Conservation (phyloP, 2,113 vertebrate species). For the Uria lomvia region DNA sequence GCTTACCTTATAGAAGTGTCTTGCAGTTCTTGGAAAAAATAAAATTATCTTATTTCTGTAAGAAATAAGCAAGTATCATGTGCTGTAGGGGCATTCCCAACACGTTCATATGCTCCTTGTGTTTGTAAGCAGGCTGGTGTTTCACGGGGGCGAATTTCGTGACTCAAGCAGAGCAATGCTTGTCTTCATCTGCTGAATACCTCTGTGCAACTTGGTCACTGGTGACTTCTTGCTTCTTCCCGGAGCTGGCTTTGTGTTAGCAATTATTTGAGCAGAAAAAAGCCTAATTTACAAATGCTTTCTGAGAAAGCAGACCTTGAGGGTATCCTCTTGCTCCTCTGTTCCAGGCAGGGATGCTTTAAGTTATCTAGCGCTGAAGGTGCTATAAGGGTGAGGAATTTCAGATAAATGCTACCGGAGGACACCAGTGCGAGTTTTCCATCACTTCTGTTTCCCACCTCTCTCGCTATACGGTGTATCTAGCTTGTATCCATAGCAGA, state of each 20-base stretch:
- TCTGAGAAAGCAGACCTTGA: neutral
- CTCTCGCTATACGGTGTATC: neutral
- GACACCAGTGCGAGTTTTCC: neutral
- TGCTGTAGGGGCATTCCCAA: neutral
- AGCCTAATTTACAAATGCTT: neutral
- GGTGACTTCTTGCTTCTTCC: neutral
- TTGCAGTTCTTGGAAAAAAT: neutral
- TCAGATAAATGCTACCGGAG: neutral
- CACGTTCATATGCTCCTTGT: rapidly evolving
- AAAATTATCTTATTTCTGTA: neutral
- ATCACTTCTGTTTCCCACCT: neutral
- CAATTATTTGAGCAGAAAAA: neutral
- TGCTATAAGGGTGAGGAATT: neutral
- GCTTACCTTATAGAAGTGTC: neutral
- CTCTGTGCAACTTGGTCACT: rapidly evolving
- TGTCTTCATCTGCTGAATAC: neutral
- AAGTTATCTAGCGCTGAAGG: neutral
- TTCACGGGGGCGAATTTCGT: neutral
- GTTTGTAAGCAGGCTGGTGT: neutral
- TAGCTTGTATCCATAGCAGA: neutral
- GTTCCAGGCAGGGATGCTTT: neutral
- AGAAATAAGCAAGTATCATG: neutral
- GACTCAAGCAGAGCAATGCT: rapidly evolving
- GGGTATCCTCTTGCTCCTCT: rapidly evolving
- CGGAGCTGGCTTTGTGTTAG: neutral